Conservation (phyloP, 92 coral and sea anemone genomes). For the Palythoa caribaeorum region DNA sequence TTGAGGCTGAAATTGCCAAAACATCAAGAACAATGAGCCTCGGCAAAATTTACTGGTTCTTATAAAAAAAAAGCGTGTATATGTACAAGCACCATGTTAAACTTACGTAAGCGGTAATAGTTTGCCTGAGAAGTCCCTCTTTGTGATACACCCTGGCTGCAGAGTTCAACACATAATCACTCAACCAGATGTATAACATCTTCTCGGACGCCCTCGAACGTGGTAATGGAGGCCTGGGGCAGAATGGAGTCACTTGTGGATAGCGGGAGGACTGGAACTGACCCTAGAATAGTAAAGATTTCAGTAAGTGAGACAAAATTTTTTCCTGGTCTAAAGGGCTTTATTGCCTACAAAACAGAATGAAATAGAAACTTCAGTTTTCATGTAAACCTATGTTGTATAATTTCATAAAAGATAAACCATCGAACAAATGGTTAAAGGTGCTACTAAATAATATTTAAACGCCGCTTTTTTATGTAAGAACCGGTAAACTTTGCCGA, state of each 20-base stretch:
- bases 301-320: not conserved
- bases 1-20: too few relatives aligned
- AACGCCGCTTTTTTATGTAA: too few relatives aligned
- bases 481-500: too few relatives aligned
- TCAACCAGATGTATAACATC: constrained; percentile 65
- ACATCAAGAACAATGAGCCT: too few relatives aligned
- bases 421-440: too few relatives aligned
- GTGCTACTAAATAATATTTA: too few relatives aligned
- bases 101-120: constrained; percentile 56
- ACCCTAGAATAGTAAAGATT: constrained; percentile 27
- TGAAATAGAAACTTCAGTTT: not conserved
- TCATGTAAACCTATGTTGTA: too few relatives aligned
- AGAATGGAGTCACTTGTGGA: constrained; percentile 29
- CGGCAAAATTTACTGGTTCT: too few relatives aligned
- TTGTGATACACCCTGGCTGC: constrained; percentile 57
- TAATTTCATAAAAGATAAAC: too few relatives aligned
- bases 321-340: not conserved
- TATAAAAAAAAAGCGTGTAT: too few relatives aligned
- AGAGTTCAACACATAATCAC: constrained; percentile 61
- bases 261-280: constrained; percentile 42
- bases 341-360: not conserved
- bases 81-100: too few relatives aligned
- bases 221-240: constrained; percentile 51
- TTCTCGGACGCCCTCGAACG: constrained; percentile 14
- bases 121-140: constrained; percentile 7